Evolutionary conservation across 1,140 invertebrate species (phyloP), one percentile per base, ranked within the genome.

Genomic region (Cydia strobilella): DNA sequence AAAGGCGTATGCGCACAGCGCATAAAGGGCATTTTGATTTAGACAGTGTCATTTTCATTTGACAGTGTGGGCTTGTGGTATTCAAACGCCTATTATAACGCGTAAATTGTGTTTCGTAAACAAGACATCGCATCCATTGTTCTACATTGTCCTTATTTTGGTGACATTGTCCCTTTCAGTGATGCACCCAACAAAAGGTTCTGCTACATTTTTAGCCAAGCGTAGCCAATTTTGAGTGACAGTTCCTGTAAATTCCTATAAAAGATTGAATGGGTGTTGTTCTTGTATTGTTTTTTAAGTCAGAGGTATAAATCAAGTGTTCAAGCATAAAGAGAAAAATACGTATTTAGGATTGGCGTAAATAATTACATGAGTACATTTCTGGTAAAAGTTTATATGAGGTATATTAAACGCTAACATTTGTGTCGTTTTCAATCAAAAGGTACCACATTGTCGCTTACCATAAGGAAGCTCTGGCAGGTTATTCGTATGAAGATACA

Each of bases 81-180:
- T 86, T 83, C 80, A 81, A 74, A 81, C 59, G 25, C n/a, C 76
- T 63, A 80, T 84, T 84, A 82, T 82, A 78, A 73, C 31, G 73
- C 75, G 81, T 81, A 87, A 80, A 80, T 75, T 76, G 35, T 90
- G 85, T 87, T 87, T 87, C 79, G 78, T 87, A 88, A 90, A 88
- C 86, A 90, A 88, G 84, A 88, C 80, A 82, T 87, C 82, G 81
- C 80, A 71, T 69, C 76, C 76, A 84, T 84, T 85, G 84, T 87
- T 75, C 75, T 42, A 63, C 78, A 79, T 82, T 82, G 75, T 80
- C 15, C 71, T 31, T 78, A 72, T 63, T 74, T 9, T 65, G 65
- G 65, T 35, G 31, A 69, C 65, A 66, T 75, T 74, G 48, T 77
- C 39, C 35, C 23, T 76, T 72, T 15, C 66, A 75, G 23, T 27